Percentiles rank a stretch among this genome's conserved stretches.
These are phyloP conservation scores for Hylomyscus alleni DNA, from an alignment of 2,797 vertebrate species.

Conservation along the genomic window DNA sequence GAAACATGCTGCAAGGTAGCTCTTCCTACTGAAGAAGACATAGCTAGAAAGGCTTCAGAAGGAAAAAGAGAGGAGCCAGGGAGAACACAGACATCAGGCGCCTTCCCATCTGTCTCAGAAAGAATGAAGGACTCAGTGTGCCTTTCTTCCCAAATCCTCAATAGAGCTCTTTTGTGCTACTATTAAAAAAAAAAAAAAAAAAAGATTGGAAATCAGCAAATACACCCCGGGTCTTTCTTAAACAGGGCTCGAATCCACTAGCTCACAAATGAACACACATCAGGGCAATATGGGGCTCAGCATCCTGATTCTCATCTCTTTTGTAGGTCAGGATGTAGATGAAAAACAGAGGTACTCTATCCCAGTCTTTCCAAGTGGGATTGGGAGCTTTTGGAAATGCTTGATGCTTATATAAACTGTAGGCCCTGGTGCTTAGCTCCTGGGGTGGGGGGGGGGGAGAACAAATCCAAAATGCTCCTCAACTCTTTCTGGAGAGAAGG, in stretches of 20 bases:
- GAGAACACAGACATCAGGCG: not conserved
- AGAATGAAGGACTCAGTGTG: slow-evolving; percentile 21
- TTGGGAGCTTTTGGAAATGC: too few species aligned
- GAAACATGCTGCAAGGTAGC: not conserved
- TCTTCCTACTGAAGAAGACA: not conserved
- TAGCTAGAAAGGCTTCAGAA: not conserved
- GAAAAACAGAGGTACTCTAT: not conserved
- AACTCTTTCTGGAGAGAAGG: not conserved
- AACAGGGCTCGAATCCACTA: not conserved
- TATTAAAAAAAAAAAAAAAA: not conserved
- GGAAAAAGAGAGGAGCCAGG: not conserved
- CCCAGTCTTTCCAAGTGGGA: not conserved
- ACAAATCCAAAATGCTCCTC: not conserved
- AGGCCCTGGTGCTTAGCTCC: not conserved
- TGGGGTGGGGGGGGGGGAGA: not conserved
- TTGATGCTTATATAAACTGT: too few species aligned
- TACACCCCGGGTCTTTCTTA: not conserved
- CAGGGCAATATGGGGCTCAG: not conserved
- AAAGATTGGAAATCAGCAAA: not conserved
- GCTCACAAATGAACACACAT: slow-evolving; percentile 35
- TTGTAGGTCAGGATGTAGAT: not conserved
- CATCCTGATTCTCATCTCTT: not conserved
- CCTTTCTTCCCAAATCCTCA: slow-evolving; percentile 12
- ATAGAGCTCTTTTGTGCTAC: not conserved
- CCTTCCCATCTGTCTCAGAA: not conserved